A percentile compares a stretch with the other conserved stretches of the same genome.
phyloP scores from a whole-genome alignment of 1,140 invertebrate genomes.

The Drosophila pandora region DNA sequence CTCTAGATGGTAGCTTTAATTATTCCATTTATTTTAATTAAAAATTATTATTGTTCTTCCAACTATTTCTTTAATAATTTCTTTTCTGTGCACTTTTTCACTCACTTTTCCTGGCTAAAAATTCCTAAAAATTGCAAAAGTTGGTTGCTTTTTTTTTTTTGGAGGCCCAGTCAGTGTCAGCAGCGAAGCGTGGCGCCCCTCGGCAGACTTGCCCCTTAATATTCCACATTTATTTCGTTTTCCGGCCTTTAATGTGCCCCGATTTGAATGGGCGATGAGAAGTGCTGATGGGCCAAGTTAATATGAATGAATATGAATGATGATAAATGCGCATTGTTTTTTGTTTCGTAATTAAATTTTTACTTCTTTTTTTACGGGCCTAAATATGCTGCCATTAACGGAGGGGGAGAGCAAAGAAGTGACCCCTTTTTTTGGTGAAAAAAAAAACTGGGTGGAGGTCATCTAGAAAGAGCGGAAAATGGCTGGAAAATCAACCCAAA shows the following conservation, averaged over 20 bases:
- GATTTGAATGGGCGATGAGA: conserved; percentile 41
- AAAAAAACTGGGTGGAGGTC: background rate
- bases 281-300: conserved; percentile 49
- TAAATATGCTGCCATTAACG: conserved; percentile 24
- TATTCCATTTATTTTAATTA: too few species aligned
- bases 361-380: conserved; percentile 24
- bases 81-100: background rate
- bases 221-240: conserved; percentile 45
- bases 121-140: conserved; percentile 24
- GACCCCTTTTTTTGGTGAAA: background rate
- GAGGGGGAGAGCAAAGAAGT: background rate
- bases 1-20: too few species aligned
- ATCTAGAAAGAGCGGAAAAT: background rate
- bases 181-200: conserved; percentile 46
- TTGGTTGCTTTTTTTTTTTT: conserved; percentile 12
- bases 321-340: conserved; percentile 43
- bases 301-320: conserved; percentile 43
- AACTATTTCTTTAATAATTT: conserved; percentile 2
- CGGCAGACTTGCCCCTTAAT: conserved; percentile 45
- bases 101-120: conserved; percentile 11
- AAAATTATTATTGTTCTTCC: background rate
- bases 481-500: background rate
- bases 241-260: conserved; percentile 41
- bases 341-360: conserved; percentile 47
- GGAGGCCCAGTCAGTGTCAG: conserved; percentile 8